phyloP scores from a whole-genome alignment of 2,797 vertebrate species.

The Capromys pilorides region DNA sequence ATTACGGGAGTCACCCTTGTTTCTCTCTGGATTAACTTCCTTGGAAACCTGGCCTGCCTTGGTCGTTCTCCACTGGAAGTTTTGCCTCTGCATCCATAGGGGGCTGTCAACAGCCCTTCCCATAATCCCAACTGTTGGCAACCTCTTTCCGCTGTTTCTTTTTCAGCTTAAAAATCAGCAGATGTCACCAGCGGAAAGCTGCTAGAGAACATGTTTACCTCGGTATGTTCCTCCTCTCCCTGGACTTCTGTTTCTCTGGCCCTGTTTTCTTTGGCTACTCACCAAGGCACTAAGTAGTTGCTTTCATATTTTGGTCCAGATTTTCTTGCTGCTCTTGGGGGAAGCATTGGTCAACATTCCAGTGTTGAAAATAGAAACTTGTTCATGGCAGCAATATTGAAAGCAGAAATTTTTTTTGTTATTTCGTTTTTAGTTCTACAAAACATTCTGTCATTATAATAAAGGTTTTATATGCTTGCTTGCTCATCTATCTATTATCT shows the following conservation, averaged over 20 bases:
- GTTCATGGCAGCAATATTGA: not conserved
- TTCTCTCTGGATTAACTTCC: not conserved
- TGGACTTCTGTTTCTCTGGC: not conserved
- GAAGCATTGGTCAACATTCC: not conserved
- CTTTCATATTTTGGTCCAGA: not conserved
- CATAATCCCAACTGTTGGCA: not conserved
- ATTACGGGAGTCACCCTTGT: not conserved
- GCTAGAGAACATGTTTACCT: not conserved
- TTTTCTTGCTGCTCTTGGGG: not conserved
- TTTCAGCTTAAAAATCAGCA: conserved; percentile 6
- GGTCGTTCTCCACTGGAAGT: not conserved
- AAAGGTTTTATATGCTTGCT: not conserved
- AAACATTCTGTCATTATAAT: not conserved
- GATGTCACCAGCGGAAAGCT: not conserved
- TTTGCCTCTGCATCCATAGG: not conserved
- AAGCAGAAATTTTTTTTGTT: not conserved
- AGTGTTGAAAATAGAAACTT: not conserved
- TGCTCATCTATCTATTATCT: too few relatives aligned
- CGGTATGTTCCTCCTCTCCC: not conserved
- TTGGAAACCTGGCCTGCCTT: not conserved
- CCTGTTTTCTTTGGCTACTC: not conserved
- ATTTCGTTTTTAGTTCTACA: conserved; percentile 42
- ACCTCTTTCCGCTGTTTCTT: not conserved
- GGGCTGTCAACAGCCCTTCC: not conserved
- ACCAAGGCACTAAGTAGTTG: not conserved